Base-by-base conservation (phyloP, 2,113 vertebrate species). In the Callospermophilus lateralis region DNA sequence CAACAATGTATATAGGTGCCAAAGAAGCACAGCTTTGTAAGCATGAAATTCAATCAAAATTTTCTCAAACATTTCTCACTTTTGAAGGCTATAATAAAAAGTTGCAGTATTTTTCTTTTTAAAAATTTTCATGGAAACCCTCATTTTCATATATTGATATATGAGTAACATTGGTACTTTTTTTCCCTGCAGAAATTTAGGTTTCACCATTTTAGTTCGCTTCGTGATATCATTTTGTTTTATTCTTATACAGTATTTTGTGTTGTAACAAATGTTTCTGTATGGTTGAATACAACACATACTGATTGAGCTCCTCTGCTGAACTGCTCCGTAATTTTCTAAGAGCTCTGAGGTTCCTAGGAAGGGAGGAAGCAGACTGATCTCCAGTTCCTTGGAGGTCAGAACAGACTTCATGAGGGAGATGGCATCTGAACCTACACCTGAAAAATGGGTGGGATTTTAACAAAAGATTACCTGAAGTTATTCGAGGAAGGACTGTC, bases 201-300 rank as follows among this genome's bases (percentile, higher is more conserved):
- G 84, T 87, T 92, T 97, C 11, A 55, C 63, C 85, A 30, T 70
- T 95, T 95, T 65, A 81, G 3, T 90, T 93, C 88, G 53, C 45
- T 63, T 74, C 48, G 6, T 34, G 74, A 42, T 20, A 48, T 45
- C 61, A 34, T 73, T 67, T 89, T 83, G 12, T 58, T 76, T 73
- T 63, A 20, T 78, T 91, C 72, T 78, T 24, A 15, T 20, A 20
- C 65, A 32, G 34, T 83, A 17, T 55, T 77, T 89, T 83, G 72
- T 63, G 3, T 87, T 83, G 63, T 90, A 63, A n/a, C 9, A 61
- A 9, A 26, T 74, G 8, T 88, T 77, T 92, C 34, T 84, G 2
- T 94, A 34, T 65, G 51, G 15, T 61, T 88, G 61, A 89, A 93
- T 74, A 74, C 65, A 79, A 48, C 42, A 70, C n/a, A 76, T 0